A percentile compares a stretch with the other conserved stretches of the same genome.
phyloP scores from a whole-genome alignment of 2,113 vertebrate species.

The Parotia lawesii region DNA sequence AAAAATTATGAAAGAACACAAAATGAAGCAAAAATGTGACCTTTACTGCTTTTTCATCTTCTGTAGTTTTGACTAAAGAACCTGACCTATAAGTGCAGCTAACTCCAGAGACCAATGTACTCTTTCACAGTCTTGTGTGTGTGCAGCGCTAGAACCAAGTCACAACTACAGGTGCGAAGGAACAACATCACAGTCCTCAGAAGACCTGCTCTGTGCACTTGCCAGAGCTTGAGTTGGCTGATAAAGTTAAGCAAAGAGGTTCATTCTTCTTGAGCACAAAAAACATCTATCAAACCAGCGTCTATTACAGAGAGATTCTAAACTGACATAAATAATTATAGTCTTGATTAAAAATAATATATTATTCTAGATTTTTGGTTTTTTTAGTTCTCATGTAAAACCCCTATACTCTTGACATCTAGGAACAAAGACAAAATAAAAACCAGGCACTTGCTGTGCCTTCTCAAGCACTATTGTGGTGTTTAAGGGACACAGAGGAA shows the following conservation, averaged over 20 bases:
- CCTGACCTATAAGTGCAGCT: not conserved
- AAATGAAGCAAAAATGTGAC: not conserved
- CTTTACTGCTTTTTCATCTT: not conserved
- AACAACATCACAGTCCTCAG: not conserved
- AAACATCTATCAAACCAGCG: slow-evolving; percentile 5
- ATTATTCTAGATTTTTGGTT: slow-evolving; percentile 64
- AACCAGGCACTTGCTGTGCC: slow-evolving; percentile 58
- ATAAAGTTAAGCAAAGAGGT: slow-evolving; percentile 2
- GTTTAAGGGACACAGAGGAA: slow-evolving; percentile 48
- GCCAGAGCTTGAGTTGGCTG: not conserved
- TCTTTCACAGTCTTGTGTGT: slow-evolving; percentile 15
- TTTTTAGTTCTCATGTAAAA: slow-evolving; percentile 65
- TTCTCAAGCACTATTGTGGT: slow-evolving; percentile 45
- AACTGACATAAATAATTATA: slow-evolving; percentile 68
- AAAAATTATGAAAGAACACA: not conserved
- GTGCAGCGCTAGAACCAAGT: not conserved
- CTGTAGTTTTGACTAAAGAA: not conserved
- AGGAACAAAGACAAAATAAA: slow-evolving; percentile 64
- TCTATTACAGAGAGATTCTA: slow-evolving; percentile 35
- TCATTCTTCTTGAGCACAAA: not conserved
- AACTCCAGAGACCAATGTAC: slow-evolving; percentile 10
- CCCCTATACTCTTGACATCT: slow-evolving; percentile 60
- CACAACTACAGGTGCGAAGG: slow-evolving; percentile 24
- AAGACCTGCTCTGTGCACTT: not conserved
- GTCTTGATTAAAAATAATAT: slow-evolving; percentile 69